Evolutionary conservation across 2,888 invertebrate genomes (phyloP).

Genomic region (Thyatira batis): DNA sequence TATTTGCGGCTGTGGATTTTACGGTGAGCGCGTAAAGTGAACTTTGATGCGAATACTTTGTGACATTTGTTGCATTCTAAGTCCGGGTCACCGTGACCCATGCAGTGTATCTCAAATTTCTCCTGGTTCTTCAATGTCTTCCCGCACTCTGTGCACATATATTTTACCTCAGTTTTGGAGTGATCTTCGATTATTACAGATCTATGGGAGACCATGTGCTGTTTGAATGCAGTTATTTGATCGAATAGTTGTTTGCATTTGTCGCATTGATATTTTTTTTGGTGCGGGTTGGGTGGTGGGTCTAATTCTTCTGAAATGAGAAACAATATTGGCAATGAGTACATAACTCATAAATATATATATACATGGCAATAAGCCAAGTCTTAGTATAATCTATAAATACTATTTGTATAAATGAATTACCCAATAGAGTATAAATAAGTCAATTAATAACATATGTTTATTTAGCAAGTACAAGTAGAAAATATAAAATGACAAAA

Average conservation of each 20-base stretch:
- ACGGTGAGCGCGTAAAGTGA: slow-evolving; percentile 63
- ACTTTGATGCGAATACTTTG: slow-evolving; percentile 75
- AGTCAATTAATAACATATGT: too few relatives aligned
- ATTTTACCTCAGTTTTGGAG: slow-evolving; percentile 37
- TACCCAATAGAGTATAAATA: too few relatives aligned
- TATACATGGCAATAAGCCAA: too few relatives aligned
- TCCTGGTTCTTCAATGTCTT: slow-evolving; percentile 60
- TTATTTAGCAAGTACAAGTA: too few relatives aligned
- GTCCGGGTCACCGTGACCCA: slow-evolving; percentile 72
- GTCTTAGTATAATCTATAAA: too few relatives aligned
- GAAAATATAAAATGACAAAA: too few relatives aligned
- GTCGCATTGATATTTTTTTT: slow-evolving; percentile 70
- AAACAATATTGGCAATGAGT: not conserved
- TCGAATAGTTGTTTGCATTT: slow-evolving; percentile 71
- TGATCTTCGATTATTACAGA: slow-evolving; percentile 18
- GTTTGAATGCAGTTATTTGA: slow-evolving; percentile 56
- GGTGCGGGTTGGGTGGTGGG: slow-evolving; percentile 24
- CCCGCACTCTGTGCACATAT: slow-evolving; percentile 61
- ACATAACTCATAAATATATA: too few relatives aligned
- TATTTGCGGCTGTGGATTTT: slow-evolving; percentile 64
- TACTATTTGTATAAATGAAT: too few relatives aligned
- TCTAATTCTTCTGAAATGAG: slow-evolving; percentile 25
- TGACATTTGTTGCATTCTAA: slow-evolving; percentile 69
- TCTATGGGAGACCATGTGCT: slow-evolving; percentile 58
- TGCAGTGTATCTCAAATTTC: slow-evolving; percentile 65